Percentiles rank a stretch among this genome's conserved stretches.
These are phyloP conservation scores for Saccostrea glomerata DNA, from an alignment of 1,140 invertebrate genomes.

Conservation along the genomic window DNA sequence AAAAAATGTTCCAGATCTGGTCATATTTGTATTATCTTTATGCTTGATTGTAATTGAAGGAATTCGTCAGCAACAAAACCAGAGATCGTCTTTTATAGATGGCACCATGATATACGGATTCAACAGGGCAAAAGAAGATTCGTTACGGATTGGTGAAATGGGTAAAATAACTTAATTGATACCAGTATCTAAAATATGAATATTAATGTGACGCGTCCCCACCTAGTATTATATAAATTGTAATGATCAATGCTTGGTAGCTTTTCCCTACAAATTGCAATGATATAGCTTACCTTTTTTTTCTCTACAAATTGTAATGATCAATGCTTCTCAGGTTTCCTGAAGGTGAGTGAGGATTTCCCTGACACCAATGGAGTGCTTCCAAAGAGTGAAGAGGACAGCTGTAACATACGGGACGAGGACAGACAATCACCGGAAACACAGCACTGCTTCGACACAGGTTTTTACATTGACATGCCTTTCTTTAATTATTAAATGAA, in stretches of 20 bases:
- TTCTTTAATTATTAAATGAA: neutral
- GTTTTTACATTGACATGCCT: neutral
- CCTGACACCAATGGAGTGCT: neutral
- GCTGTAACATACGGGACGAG: neutral
- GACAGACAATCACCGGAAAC: neutral
- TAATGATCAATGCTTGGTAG: too few relatives aligned
- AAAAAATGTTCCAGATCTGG: too few relatives aligned
- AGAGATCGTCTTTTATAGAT: constrained; percentile 30
- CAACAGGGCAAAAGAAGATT: constrained; percentile 13
- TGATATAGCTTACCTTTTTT: too few relatives aligned
- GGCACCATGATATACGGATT: constrained; percentile 32
- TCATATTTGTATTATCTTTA: too few relatives aligned
- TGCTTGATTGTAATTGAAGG: neutral
- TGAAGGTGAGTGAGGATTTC: neutral
- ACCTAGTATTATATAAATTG: too few relatives aligned
- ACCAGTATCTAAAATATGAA: neutral
- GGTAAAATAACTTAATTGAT: neutral
- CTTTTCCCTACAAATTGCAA: too few relatives aligned
- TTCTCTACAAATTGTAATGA: too few relatives aligned
- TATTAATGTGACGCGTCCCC: too few relatives aligned
- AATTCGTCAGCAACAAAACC: constrained; percentile 40
- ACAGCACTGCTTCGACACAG: neutral
- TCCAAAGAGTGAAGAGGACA: neutral
- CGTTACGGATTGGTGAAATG: neutral
- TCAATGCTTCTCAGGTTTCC: neutral